Base-by-base conservation (phyloP, 2,888 invertebrate species). In the Chaitophorus viminalis region DNA sequence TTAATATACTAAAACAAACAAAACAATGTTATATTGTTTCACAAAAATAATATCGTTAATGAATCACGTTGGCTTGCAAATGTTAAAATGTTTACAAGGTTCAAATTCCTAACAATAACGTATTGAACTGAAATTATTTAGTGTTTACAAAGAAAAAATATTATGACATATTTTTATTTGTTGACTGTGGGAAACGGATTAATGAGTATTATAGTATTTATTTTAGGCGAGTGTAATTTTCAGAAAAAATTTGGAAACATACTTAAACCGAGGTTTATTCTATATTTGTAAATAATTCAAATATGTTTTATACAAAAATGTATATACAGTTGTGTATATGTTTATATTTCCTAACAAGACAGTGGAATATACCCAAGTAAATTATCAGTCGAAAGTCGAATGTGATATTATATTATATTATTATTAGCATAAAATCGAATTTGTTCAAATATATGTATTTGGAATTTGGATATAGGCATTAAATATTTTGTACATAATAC, bases 1-100 rank as follows among this genome's bases (percentile, higher is more conserved):
- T 82, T 82, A 82, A 82, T 82, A 52, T 46, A 70, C 46, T 70
- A 82, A 70, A 82, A 82, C 46, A 46, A 76, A 46, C 46, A 46
- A 76, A 76, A 76, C 46, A 82, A 82, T 36, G 33, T 54, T 36
- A 17, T 46, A 31, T 29, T 21, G 46, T 81, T 81, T 70, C 70
- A 82, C 46, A 82, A 70, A 82, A 70, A 46, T 68, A 68, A 68
- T 39, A 82, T 46, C 25, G 46, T 11, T 76, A 76, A 76, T 76
- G 76, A 76, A 74, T 74, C 21, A 74, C 31, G 33, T 33, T 21
- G 17, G 74, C 36, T 33, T 2, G n/a, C 25, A 33, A 65, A 70
- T 82, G 25, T 46, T n/a, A 33, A 82, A 68, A 70, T 65, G 17
- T 17, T 78, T 9, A 81, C 25, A 29, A 21, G 17, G 52, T 70